Base-by-base conservation (phyloP, 2,797 vertebrate genomes). In the Bovichtus variegatus region DNA sequence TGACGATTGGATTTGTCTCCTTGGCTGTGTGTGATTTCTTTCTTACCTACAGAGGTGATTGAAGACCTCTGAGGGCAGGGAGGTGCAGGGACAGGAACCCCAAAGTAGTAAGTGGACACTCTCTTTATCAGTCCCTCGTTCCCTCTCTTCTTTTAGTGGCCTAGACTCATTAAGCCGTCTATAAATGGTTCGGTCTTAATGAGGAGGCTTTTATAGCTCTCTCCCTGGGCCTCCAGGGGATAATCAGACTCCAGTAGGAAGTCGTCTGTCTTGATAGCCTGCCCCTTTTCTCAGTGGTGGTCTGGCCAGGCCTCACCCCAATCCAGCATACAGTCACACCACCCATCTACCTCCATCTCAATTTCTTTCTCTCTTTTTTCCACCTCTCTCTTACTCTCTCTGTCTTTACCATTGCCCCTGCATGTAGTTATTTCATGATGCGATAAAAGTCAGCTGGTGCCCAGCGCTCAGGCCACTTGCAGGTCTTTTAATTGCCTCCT, bases 241-340 rank as follows among this genome's bases (percentile, higher is more conserved):
- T 92, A 94, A 93, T 95, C 93, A 94, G 92, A 93, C 91, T 95
- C 91, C 91, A 96, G 94, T 97, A 97, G 96, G 97, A 98, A 97
- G 97, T 97, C 93, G 95, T 97, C 96, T 96, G 96, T 97, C 96
- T 97, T 97, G 96, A 97, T 96, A 95, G 95, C 94, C 94, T 94
- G 94, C 93, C 91, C 89, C 94, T 94, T 95, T 91, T 91, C 96
- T 96, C 96, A 95, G 95, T 92, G 96, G 97, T 97, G 96, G 97
- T 97, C 96, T 89, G 87, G 89, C 94, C 94, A 93, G 94, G 94
- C 94, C 93, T 55, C 73, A 51, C 72, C 53, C 53, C 43, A 65
- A 44, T 81, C 64, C 74, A 81, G 53, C 49, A 36, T 44, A n/a
- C 62, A 94, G 93, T 68, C 67, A 40, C 71, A 64, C 34, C 55